phyloP scores from a whole-genome alignment of 1,140 invertebrate genomes.

The Drosophila burlai region DNA sequence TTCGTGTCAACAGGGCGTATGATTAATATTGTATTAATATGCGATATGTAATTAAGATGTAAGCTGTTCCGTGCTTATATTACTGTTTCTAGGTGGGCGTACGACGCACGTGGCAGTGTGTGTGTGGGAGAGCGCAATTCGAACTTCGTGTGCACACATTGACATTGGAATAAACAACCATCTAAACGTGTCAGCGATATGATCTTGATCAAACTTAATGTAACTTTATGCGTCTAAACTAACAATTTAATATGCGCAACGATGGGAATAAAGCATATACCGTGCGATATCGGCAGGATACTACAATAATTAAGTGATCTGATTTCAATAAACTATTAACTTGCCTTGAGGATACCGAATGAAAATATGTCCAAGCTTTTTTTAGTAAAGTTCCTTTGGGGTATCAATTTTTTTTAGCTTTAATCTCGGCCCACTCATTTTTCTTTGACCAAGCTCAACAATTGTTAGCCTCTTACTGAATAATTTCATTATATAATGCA shows the following conservation, averaged over 20 bases:
- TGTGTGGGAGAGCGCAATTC: background rate
- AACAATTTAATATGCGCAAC: conserved; percentile 21
- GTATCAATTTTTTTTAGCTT: too few species aligned
- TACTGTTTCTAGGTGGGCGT: conserved; percentile 29
- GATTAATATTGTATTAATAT: conserved; percentile 84
- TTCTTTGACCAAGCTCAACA: background rate
- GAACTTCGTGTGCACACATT: conserved; percentile 24
- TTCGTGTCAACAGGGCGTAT: conserved; percentile 80
- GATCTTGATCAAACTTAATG: conserved; percentile 26
- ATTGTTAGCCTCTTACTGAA: background rate
- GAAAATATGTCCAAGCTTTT: background rate
- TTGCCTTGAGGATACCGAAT: background rate
- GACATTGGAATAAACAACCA: conserved; percentile 38
- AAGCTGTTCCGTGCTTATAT: conserved; percentile 68
- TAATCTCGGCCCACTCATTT: background rate
- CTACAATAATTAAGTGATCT: background rate
- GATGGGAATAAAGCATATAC: background rate
- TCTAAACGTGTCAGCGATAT: conserved; percentile 32
- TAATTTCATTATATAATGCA: background rate
- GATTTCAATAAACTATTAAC: background rate
- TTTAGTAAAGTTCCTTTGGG: background rate
- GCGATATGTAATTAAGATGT: conserved; percentile 83
- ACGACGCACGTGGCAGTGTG: background rate
- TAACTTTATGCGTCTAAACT: conserved; percentile 18
- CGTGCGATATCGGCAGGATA: background rate